phyloP scores from a whole-genome alignment of 2,113 vertebrate species.

The Gopherus evgoodei region DNA sequence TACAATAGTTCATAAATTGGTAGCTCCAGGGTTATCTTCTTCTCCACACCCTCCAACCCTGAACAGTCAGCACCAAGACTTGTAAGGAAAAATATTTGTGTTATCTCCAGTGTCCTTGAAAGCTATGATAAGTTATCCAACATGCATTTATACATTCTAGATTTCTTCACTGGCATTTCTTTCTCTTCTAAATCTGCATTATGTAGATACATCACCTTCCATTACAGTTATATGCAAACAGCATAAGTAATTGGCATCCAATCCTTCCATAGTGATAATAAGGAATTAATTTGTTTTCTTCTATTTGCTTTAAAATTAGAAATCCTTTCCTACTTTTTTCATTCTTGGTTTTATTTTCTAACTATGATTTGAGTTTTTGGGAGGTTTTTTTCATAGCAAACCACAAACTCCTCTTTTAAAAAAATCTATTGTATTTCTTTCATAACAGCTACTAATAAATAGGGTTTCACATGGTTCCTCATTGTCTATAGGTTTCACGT shows the following conservation, averaged over 20 bases:
- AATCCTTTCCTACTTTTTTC: not conserved
- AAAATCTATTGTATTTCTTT: conserved; percentile 9
- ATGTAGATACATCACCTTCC: not conserved
- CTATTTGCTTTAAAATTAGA: not conserved
- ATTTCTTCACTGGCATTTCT: not conserved
- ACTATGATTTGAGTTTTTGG: not conserved
- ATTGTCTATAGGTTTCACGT: conserved; percentile 2
- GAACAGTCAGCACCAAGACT: not conserved
- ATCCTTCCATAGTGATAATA: not conserved
- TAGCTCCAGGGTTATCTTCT: not conserved
- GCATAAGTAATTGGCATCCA: not conserved
- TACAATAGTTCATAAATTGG: not conserved
- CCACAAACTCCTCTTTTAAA: not conserved
- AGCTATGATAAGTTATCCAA: not conserved
- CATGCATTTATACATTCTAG: not conserved
- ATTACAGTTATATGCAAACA: not conserved
- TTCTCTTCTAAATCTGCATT: not conserved
- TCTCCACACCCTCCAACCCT: not conserved
- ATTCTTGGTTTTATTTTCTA: not conserved
- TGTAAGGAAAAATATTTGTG: not conserved
- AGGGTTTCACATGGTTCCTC: conserved; percentile 43
- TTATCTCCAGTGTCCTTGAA: not conserved
- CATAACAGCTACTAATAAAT: conserved; percentile 43
- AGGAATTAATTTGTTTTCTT: not conserved
- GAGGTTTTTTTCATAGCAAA: not conserved